These are phyloP conservation scores for Casuarius casuarius DNA, from an alignment of 2,113 vertebrate species.

Conservation along the genomic window DNA sequence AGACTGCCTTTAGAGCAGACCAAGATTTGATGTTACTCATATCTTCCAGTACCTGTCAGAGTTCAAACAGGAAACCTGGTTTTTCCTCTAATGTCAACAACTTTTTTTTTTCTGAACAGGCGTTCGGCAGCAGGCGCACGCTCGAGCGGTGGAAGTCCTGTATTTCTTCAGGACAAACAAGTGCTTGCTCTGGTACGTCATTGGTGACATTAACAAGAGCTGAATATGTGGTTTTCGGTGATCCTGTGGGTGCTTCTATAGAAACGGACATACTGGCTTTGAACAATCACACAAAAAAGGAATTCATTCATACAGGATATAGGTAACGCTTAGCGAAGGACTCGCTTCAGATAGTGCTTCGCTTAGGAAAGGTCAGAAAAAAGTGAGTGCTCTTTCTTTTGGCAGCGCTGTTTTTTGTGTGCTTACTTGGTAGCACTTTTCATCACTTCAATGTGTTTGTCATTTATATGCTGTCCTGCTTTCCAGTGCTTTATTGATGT, in stretches of 20 bases:
- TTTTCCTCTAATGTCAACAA: constrained; percentile 87
- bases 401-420: neutral
- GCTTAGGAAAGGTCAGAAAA: constrained; percentile 49
- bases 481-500: neutral
- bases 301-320: constrained; percentile 71
- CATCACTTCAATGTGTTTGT: neutral
- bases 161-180: constrained; percentile 65
- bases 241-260: constrained; percentile 67
- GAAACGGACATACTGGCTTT: constrained; percentile 51
- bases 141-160: constrained; percentile 51
- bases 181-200: constrained; percentile 60
- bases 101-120: constrained; percentile 56
- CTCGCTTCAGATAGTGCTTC: neutral
- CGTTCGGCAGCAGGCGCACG: neutral
- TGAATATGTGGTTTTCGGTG: constrained; percentile 56
- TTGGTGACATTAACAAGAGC: constrained; percentile 68
- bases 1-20: constrained; percentile 78
- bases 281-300: constrained; percentile 27
- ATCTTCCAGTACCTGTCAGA: constrained; percentile 87
- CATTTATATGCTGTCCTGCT: neutral
- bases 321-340: neutral
- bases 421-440: constrained; percentile 47
- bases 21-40: constrained; percentile 90
- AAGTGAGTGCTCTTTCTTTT: neutral
- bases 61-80: constrained; percentile 91